Base-by-base conservation (phyloP, 2,113 vertebrate species). In the Castor canadensis region DNA sequence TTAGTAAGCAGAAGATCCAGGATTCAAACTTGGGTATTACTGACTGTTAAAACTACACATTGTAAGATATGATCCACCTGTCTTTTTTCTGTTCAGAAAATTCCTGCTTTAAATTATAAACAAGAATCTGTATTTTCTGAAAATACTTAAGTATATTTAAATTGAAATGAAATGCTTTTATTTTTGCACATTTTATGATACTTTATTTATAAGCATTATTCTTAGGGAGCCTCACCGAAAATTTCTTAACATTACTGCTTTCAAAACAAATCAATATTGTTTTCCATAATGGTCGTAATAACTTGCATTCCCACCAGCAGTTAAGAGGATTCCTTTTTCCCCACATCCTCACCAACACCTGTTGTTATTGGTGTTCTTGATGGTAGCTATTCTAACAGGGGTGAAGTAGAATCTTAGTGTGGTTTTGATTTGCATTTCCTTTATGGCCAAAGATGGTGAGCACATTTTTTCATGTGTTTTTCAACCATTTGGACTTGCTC, bases 171-270 rank as follows among this genome's bases (percentile, higher is more conserved):
- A 1, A 66, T 0, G 45, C 20, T 86, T 64, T 77, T 72, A 58
- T 38, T 84, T 87, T 77, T 19, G 58, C 9, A 43, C 1, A 56
- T n/a, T 87, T 81, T 80, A 69, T 67, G 20, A 22, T 91, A 79
- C 75, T 82, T 86, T 87, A 85, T 47, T 75, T 76, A 49, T 69
- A 67, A 95, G 38, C 32, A 95, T 85, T 49, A 85, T 64, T 93
- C 35, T 64, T 71, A 64, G 1, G 69, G 26, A 95, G 17, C 1
- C 38, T 85, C 91, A 49, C 26, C 52, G 24, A 88, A 69, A 69
- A 80, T 40, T 79, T 69, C n/a, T 32, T 58, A n/a, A 43, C 1
- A 73, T 49, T 54, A 6, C 35, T 73, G 5, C 66, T 76, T 95
- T 89, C 43, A 62, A 76, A n/a, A 80, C n/a, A n/a, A n/a, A n/a